These are phyloP conservation scores for Nyctibius grandis DNA, from an alignment of 2,797 vertebrate genomes.

Conservation along the genomic window DNA sequence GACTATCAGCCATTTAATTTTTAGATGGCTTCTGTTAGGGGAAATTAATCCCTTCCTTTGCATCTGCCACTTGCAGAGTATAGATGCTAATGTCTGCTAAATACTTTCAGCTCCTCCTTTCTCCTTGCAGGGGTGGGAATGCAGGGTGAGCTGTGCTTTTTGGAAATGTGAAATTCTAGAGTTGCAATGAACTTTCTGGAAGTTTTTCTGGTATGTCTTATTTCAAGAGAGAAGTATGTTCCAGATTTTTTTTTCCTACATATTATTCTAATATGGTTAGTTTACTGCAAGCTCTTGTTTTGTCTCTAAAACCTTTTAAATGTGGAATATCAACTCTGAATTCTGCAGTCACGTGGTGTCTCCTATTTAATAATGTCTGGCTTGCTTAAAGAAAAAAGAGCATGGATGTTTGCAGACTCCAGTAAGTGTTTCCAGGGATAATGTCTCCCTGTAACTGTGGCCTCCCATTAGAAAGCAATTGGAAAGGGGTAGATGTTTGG, in stretches of 20 bases:
- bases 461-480: fast-evolving
- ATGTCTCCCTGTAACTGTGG: not conserved
- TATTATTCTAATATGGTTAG: not conserved
- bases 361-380: not conserved
- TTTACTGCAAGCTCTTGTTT: not conserved
- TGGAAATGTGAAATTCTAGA: not conserved
- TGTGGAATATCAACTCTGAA: not conserved
- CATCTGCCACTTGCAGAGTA: not conserved
- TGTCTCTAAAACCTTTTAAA: not conserved
- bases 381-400: not conserved
- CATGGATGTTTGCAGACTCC: not conserved
- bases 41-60: conserved; percentile 2
- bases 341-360: fast-evolving
- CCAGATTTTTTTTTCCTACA: not conserved
- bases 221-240: not conserved
- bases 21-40: not conserved
- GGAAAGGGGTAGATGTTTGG: not conserved
- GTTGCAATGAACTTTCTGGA: not conserved
- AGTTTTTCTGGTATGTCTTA: not conserved
- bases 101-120: not conserved
- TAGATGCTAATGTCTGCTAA: not conserved
- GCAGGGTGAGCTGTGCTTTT: fast-evolving
- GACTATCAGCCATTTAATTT: not conserved
- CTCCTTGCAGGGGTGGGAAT: not conserved
- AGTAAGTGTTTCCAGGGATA: not conserved